Percentiles rank a stretch among this genome's conserved stretches.
These are phyloP conservation scores for Salarias fasciatus DNA, from an alignment of 2,797 vertebrate species.

Conservation along the genomic window DNA sequence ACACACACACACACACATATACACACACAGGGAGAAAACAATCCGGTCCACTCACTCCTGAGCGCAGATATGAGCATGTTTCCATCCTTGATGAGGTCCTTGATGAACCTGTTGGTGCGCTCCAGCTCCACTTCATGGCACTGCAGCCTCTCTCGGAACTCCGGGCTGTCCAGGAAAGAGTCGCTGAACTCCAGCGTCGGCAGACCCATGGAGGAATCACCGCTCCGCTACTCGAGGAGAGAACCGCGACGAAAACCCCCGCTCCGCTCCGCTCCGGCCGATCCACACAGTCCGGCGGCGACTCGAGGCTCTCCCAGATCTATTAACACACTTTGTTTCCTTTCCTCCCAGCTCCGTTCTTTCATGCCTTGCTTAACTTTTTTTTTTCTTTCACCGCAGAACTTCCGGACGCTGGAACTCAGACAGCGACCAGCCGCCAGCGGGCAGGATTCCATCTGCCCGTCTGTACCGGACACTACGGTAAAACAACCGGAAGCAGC, in stretches of 20 bases:
- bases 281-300: neutral
- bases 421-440: too few species aligned
- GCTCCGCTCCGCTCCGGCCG: neutral
- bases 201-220: conserved; percentile 86
- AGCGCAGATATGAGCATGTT: conserved; percentile 93
- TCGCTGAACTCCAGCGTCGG: conserved; percentile 97
- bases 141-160: conserved; percentile 94
- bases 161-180: conserved; percentile 94
- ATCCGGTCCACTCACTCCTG: conserved; percentile 86
- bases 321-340: conserved; percentile 4
- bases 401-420: conserved; percentile 71
- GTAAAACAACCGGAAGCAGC: too few species aligned
- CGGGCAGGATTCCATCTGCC: too few species aligned
- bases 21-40: too few species aligned
- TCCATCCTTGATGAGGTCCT: conserved; percentile 96
- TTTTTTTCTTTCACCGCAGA: conserved; percentile 42
- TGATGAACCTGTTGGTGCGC: conserved; percentile 96
- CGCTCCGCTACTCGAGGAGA: too few species aligned
- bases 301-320: conserved; percentile 11
- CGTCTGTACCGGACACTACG: too few species aligned
- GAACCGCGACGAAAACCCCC: too few species aligned
- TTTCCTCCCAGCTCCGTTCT: conserved; percentile 45
- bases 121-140: conserved; percentile 96
- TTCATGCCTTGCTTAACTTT: conserved; percentile 70
- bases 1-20: too few species aligned